Base-by-base conservation (phyloP, 2,113 vertebrate species). In the Azemiops feae region DNA sequence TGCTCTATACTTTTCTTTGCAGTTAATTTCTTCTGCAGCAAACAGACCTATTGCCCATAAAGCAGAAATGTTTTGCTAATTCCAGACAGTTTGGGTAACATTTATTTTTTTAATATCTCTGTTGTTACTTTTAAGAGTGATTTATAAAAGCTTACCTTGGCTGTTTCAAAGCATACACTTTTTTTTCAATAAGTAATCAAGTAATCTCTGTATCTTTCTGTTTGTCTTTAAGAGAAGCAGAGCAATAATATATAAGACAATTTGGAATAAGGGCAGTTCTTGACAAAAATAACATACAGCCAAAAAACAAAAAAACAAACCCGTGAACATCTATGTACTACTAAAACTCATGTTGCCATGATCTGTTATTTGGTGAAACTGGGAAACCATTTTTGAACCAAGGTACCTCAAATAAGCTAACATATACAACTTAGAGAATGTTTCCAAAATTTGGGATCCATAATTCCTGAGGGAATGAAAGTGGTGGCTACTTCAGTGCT, bases 1-100 rank as follows among this genome's bases (percentile, higher is more conserved):
- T 88, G 1, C 14, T 93, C 0, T 58, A 39, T 20, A 58, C 18
- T 94, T 94, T 95, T 60, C 89, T 93, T 85, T 88, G 92, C 23
- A 92, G 92, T 85, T 53, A 69, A 12, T 85, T 94, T 95, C 87
- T 89, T 43, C 89, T 94, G 92, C 64, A 93, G 10, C 60, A 93
- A 94, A 64, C 93, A 90, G 92, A 93, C 94, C 94, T 45, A 81
- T 0, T 92, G 8, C 27, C 58, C 60, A 94, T 91, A 10, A 91
- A 47, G 89, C 74, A 81, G 34, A 22, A 81, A 81, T 39, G 18
- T 22, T 39, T 95, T 96, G 91, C 88, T 94, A 74, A 43, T 93
- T 93, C 96, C 94, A 94, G 91, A 93, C 94, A 34, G 47, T 96
- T 96, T 90, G 88, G 94, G 22, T 95, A 94, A 90, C 27, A 60